These are phyloP conservation scores for Athalia rosae DNA, from an alignment of 2,888 invertebrate species.

Conservation along the genomic window DNA sequence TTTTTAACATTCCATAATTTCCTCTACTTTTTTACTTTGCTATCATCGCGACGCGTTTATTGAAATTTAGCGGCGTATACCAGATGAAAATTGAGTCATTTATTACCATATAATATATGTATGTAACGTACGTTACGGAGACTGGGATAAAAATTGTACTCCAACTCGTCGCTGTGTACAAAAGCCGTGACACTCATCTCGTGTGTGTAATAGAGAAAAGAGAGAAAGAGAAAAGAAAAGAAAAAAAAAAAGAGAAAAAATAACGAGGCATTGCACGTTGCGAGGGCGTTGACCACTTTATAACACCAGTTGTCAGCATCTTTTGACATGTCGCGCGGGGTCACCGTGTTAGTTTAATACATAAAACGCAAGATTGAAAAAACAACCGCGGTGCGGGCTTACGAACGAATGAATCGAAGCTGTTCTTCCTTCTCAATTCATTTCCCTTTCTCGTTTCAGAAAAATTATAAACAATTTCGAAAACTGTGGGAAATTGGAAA, in stretches of 20 bases:
- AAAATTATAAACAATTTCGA: background rate
- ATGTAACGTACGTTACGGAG: too few species aligned
- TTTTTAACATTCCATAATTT: constrained; percentile 49
- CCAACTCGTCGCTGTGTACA: background rate
- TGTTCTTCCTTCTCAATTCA: too few species aligned
- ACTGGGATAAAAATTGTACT: background rate
- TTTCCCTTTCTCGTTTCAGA: too few species aligned
- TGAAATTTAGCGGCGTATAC: constrained; percentile 17
- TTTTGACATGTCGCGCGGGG: constrained; percentile 40
- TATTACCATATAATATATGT: background rate
- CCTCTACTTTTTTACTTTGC: too few species aligned
- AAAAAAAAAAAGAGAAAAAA: background rate
- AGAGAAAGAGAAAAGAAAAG: background rate
- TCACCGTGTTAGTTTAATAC: constrained; percentile 29
- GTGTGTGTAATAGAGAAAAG: background rate
- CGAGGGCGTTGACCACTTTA: constrained; percentile 44
- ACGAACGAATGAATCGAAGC: too few species aligned
- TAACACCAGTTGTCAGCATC: constrained; percentile 35
- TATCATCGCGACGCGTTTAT: background rate
- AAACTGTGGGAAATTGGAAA: background rate
- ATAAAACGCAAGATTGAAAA: constrained; percentile 5
- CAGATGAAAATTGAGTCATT: constrained; percentile 12
- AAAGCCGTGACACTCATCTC: background rate
- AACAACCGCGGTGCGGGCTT: background rate
- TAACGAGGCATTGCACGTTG: background rate